Evolutionary conservation across 2,888 invertebrate species (phyloP).

Genomic region (Caradrina kadenii): DNA sequence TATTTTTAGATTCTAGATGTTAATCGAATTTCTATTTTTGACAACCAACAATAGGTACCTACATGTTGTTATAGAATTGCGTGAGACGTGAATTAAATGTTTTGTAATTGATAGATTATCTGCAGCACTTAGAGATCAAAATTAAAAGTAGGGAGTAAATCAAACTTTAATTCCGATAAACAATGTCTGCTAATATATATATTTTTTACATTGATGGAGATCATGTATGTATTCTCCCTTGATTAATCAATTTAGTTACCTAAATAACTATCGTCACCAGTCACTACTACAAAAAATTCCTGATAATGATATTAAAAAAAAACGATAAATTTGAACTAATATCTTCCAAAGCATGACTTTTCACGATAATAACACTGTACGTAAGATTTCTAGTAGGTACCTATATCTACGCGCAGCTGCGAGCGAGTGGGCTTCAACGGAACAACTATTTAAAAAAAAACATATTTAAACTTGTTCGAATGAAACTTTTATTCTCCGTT

Average conservation of each 20-base stretch:
- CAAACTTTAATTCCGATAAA: no score
- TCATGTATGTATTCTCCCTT: no score
- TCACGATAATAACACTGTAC: background rate
- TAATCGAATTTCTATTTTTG: slow-evolving; percentile 2
- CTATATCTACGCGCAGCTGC: no score
- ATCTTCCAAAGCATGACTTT: background rate
- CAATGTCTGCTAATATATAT: no score
- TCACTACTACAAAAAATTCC: no score
- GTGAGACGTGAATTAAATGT: slow-evolving; percentile 3
- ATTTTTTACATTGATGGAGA: no score
- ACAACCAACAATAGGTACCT: background rate
- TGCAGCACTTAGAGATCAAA: background rate
- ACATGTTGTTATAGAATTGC: slow-evolving; percentile 16
- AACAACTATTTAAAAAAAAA: background rate
- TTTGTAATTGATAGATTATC: background rate
- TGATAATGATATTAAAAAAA: no score
- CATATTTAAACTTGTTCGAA: background rate
- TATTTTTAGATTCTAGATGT: background rate
- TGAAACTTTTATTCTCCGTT: background rate
- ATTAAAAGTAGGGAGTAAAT: background rate
- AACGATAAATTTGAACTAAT: background rate
- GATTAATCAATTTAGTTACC: no score
- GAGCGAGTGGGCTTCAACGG: background rate
- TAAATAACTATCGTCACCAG: no score
- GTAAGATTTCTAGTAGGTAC: background rate